Evolutionary conservation across 2,888 invertebrate species (phyloP).

Genomic region (Itoplectis maculator): DNA sequence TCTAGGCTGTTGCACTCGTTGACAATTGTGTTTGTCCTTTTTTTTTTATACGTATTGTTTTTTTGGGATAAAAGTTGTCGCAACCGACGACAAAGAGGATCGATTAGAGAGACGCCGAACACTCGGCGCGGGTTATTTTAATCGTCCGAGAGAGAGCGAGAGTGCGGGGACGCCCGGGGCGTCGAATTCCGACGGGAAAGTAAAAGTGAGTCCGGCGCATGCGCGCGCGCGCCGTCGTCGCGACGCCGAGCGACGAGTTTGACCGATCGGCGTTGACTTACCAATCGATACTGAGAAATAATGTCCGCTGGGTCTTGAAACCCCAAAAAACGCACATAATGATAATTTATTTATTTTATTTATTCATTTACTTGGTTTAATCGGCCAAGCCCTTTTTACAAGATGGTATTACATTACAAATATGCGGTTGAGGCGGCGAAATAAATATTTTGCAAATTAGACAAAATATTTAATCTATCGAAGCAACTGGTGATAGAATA

Average conservation of each 20-base stretch:
- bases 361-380: too few relatives aligned
- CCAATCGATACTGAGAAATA: conserved; percentile 37
- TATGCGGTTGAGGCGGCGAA: too few relatives aligned
- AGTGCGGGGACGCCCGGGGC: conserved; percentile 62
- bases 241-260: conserved; percentile 47
- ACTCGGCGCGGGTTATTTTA: conserved; percentile 13
- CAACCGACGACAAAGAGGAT: conserved; percentile 8
- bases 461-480: too few relatives aligned
- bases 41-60: too few relatives aligned
- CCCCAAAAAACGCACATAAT: not conserved
- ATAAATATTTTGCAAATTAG: too few relatives aligned
- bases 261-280: conserved; percentile 29
- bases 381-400: too few relatives aligned
- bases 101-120: conserved; percentile 24
- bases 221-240: too few relatives aligned
- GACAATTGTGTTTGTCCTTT: not conserved
- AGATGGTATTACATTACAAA: too few relatives aligned
- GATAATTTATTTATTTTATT: too few relatives aligned
- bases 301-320: conserved; percentile 16
- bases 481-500: too few relatives aligned
- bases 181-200: conserved; percentile 81
- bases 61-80: not conserved
- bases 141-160: conserved; percentile 39
- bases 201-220: conserved; percentile 79
- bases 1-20: not conserved